A percentile compares a stretch with the other conserved stretches of the same genome.
These are phyloP conservation scores for Sebastes minor DNA, from an alignment of 2,797 vertebrate genomes.

Conservation along the genomic window DNA sequence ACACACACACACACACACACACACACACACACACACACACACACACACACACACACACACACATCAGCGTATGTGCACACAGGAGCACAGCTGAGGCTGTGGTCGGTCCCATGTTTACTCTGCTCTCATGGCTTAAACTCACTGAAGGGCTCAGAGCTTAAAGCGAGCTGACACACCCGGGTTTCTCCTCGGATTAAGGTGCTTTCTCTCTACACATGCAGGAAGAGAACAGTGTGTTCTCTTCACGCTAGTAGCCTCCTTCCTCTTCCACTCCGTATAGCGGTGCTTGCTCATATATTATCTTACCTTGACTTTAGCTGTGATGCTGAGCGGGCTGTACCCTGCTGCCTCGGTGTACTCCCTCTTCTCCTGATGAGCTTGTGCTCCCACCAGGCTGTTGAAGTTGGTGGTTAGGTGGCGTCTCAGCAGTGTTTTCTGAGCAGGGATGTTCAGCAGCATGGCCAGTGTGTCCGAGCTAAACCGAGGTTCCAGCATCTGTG, in stretches of 20 bases:
- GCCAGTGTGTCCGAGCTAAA: constrained; percentile 93
- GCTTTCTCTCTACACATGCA: constrained; percentile 25
- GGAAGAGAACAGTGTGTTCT: not conserved
- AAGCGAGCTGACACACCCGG: constrained; percentile 42
- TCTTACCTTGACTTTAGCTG: constrained; percentile 94
- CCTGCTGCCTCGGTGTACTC: constrained; percentile 87
- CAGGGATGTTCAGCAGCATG: constrained; percentile 95
- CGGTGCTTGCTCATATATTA: not conserved
- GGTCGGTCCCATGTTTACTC: constrained; percentile 2
- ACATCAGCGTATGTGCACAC: too few species aligned
- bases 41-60: too few species aligned
- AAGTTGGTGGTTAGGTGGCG: constrained; percentile 95
- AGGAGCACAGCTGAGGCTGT: constrained; percentile 10
- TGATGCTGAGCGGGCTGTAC: constrained; percentile 89
- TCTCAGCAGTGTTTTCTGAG: constrained; percentile 94
- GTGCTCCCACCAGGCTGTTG: constrained; percentile 87
- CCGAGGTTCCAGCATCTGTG: constrained; percentile 94
- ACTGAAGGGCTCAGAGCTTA: constrained; percentile 19
- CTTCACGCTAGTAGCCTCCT: not conserved
- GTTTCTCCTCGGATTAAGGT: constrained; percentile 53
- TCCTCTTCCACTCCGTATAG: not conserved
- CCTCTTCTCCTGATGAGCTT: constrained; percentile 92
- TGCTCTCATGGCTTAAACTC: constrained; percentile 43
- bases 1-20: too few species aligned
- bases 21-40: too few species aligned